These are phyloP conservation scores for Drosophila leonis DNA, from an alignment of 2,888 invertebrate species.

Conservation along the genomic window DNA sequence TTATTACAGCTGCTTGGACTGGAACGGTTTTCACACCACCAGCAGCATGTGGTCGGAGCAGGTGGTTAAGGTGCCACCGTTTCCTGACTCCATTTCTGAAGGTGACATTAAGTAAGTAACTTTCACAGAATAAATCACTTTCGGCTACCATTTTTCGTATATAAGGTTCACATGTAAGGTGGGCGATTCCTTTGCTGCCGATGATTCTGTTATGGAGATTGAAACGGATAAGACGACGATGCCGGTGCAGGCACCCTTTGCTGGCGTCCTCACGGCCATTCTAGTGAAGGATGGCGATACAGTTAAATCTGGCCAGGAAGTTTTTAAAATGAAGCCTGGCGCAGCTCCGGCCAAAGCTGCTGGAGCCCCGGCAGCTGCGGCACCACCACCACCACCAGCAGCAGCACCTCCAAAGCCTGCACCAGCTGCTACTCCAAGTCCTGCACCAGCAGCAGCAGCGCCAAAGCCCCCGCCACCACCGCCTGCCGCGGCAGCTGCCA, in stretches of 20 bases:
- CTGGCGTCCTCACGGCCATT: conserved; percentile 95
- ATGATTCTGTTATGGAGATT: conserved; percentile 97
- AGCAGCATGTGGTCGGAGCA: conserved; percentile 81
- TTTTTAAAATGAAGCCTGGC: conserved; percentile 90
- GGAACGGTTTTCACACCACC: conserved; percentile 84
- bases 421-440: not conserved
- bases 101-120: conserved; percentile 93
- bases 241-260: conserved; percentile 90
- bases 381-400: conserved; percentile 65
- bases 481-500: not conserved
- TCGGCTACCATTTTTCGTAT: not conserved
- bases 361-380: conserved; percentile 85
- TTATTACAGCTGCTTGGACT: conserved; percentile 15
- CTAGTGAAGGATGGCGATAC: conserved; percentile 96
- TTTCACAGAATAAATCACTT: too few relatives aligned
- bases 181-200: conserved; percentile 95
- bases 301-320: conserved; percentile 93
- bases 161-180: conserved; percentile 90
- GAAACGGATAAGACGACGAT: conserved; percentile 98
- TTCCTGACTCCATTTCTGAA: conserved; percentile 98
- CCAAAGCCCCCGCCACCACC: not conserved
- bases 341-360: conserved; percentile 86
- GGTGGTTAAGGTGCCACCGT: conserved; percentile 91
- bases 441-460: too few relatives aligned
- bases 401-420: conserved; percentile 1